Percentiles rank a stretch among this genome's conserved stretches.
These are phyloP conservation scores for Melopsittacus undulatus DNA, from an alignment of 2,797 vertebrate species.

Conservation along the genomic window DNA sequence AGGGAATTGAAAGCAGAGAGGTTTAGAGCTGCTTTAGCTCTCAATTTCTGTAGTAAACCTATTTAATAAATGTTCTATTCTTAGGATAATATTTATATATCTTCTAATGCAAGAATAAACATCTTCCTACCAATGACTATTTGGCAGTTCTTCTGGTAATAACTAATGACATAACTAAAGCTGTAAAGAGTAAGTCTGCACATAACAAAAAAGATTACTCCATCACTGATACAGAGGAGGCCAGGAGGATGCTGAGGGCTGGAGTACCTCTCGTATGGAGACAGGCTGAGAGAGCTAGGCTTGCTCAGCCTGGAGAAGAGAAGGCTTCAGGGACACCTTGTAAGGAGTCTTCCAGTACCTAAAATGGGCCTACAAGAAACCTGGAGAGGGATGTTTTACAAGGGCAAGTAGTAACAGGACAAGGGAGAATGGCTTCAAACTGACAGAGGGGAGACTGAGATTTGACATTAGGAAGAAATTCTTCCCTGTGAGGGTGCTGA, in stretches of 20 bases:
- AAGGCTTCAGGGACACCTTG: background rate
- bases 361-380: background rate
- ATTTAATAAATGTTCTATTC: background rate
- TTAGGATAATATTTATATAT: background rate
- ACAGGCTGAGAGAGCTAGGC: background rate
- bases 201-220: background rate
- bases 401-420: background rate
- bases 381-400: background rate
- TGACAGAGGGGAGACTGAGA: background rate
- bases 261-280: background rate
- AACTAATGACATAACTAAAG: background rate
- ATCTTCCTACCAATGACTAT: background rate
- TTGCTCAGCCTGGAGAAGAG: background rate
- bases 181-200: background rate
- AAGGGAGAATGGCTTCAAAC: background rate
- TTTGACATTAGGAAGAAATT: background rate
- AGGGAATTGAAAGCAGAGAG: fast-evolving
- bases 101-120: background rate
- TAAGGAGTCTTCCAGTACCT: background rate
- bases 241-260: background rate
- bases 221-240: background rate
- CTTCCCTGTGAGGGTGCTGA: background rate
- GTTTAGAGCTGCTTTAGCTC: background rate
- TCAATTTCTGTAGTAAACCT: background rate
- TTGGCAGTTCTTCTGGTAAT: background rate